phyloP scores from a whole-genome alignment of 2,113 vertebrate species.

The Cryptomyrus ogoouensis region DNA sequence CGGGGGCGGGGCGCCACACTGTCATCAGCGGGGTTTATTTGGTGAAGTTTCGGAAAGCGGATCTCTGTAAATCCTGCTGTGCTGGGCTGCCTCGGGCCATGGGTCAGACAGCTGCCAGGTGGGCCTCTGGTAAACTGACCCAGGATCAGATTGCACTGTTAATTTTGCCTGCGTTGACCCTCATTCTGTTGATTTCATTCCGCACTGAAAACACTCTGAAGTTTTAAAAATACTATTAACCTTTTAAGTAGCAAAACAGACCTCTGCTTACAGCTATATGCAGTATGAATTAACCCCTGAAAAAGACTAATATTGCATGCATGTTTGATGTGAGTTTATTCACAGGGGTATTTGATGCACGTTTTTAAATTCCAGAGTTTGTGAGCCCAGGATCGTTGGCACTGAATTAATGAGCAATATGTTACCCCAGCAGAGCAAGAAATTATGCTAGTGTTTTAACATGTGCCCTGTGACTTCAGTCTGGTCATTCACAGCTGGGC shows the following conservation, averaged over 20 bases:
- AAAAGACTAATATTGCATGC: not conserved
- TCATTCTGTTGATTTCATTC: not conserved
- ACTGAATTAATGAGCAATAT: not conserved
- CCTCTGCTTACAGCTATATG: not conserved
- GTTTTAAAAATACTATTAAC: not conserved
- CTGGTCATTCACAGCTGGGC: not conserved
- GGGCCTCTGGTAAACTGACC: not conserved
- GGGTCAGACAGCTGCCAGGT: not conserved
- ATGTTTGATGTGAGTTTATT: not conserved
- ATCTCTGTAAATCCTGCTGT: not conserved
- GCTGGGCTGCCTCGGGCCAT: not conserved
- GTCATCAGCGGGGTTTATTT: not conserved
- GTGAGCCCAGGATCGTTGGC: not conserved
- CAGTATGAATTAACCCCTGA: not conserved
- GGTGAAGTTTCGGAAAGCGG: not conserved
- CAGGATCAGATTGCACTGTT: not conserved
- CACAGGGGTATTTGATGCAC: not conserved
- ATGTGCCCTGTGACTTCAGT: not conserved
- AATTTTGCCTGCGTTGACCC: not conserved
- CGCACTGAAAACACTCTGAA: not conserved
- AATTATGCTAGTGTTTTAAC: not conserved
- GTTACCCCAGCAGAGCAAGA: not conserved
- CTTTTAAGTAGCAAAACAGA: not conserved
- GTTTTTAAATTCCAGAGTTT: not conserved
- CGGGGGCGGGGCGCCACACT: not conserved